Evolutionary conservation across 2,113 vertebrate genomes (phyloP).

Genomic region (Bombycilla garrulus): DNA sequence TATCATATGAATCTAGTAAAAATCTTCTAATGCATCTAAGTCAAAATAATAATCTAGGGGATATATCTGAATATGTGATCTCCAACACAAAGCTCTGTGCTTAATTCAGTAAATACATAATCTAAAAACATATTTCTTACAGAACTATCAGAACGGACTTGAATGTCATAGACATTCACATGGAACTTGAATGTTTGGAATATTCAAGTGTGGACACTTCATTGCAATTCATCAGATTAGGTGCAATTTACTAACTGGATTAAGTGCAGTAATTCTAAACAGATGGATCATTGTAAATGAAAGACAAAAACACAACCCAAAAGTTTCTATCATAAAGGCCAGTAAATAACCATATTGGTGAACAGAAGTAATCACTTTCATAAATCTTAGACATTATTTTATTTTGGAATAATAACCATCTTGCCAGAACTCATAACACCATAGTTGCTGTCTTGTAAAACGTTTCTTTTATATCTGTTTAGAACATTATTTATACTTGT

Average conservation of each 20-base stretch:
- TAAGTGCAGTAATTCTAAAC: neutral
- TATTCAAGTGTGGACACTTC: neutral
- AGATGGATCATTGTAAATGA: neutral
- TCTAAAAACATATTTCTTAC: neutral
- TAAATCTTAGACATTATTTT: neutral
- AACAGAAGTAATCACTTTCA: neutral
- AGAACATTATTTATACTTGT: neutral
- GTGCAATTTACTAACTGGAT: neutral
- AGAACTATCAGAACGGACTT: neutral
- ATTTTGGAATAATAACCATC: neutral
- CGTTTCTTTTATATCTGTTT: neutral
- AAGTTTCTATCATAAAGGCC: fast-evolving
- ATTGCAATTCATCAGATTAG: neutral
- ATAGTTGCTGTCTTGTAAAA: neutral
- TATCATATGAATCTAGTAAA: neutral
- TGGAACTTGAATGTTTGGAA: neutral
- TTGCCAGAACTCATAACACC: neutral
- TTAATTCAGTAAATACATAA: neutral
- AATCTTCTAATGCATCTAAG: neutral
- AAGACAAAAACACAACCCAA: neutral
- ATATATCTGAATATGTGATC: neutral
- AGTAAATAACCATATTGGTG: neutral
- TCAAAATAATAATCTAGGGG: neutral
- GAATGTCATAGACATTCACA: neutral
- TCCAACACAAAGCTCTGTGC: neutral